These are phyloP conservation scores for Carettochelys insculpta DNA, from an alignment of 2,113 vertebrate species.

Conservation along the genomic window DNA sequence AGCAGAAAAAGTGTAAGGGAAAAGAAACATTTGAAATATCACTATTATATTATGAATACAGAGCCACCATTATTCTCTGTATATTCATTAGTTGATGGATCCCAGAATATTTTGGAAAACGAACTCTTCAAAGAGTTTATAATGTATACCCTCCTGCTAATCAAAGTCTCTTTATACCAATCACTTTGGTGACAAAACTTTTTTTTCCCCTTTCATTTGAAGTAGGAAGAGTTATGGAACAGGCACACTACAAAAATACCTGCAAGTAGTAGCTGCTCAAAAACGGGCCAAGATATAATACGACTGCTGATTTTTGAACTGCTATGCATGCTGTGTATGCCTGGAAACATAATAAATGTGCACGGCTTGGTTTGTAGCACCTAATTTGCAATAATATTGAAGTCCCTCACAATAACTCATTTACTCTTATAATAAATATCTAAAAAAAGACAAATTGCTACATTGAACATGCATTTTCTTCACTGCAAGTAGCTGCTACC, in stretches of 20 bases:
- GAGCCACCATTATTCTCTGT: constrained; percentile 39
- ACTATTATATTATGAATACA: constrained; percentile 50
- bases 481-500: constrained; percentile 82
- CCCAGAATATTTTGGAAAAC: constrained; percentile 38
- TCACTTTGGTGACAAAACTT: constrained; percentile 58
- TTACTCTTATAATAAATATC: constrained; percentile 89
- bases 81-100: constrained; percentile 58
- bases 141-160: constrained; percentile 65
- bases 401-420: constrained; percentile 86
- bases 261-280: constrained; percentile 51
- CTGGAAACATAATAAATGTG: constrained; percentile 82
- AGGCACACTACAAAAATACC: constrained; percentile 35
- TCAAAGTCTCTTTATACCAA: constrained; percentile 66
- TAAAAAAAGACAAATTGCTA: constrained; percentile 91
- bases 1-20: constrained; percentile 1
- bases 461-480: constrained; percentile 86
- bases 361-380: constrained; percentile 74
- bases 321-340: constrained; percentile 73
- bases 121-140: constrained; percentile 61
- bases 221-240: constrained; percentile 46
- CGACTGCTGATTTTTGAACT: constrained; percentile 72
- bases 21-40: constrained; percentile 57
- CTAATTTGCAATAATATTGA: constrained; percentile 88
- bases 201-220: constrained; percentile 4
- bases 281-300: constrained; percentile 65